These are phyloP conservation scores for Pterophyllum scalare DNA, from an alignment of 2,113 vertebrate species.

Conservation along the genomic window DNA sequence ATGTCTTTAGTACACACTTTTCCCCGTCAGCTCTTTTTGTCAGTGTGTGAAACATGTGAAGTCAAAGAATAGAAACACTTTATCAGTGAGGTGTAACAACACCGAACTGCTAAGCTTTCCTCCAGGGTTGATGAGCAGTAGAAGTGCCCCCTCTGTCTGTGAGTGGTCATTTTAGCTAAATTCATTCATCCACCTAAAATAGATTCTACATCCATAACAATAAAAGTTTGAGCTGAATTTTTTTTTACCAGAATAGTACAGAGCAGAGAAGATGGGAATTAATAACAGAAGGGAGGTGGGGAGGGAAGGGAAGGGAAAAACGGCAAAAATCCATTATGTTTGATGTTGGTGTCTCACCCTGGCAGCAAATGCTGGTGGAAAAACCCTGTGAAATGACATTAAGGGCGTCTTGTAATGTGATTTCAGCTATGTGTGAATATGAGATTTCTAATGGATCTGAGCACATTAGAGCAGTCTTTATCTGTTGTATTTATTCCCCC, in stretches of 20 bases:
- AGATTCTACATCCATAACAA: slow-evolving; percentile 39
- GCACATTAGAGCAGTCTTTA: slow-evolving; percentile 83
- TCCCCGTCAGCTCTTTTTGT: slow-evolving; percentile 15
- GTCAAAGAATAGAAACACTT: slow-evolving; percentile 23
- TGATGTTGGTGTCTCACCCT: slow-evolving; percentile 79
- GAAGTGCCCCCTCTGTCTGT: slow-evolving; percentile 1
- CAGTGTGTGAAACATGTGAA: slow-evolving; percentile 19
- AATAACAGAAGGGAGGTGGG: slow-evolving; percentile 57
- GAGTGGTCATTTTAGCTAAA: slow-evolving; percentile 37
- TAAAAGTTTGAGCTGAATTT: slow-evolving; percentile 55
- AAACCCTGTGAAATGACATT: slow-evolving; percentile 82
- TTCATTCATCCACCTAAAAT: slow-evolving; percentile 55
- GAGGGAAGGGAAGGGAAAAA: slow-evolving; percentile 14
- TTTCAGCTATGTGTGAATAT: slow-evolving; percentile 84
- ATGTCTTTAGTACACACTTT: not conserved
- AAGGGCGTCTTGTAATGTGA: slow-evolving; percentile 81
- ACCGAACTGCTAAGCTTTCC: slow-evolving; percentile 9
- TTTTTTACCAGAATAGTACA: slow-evolving; percentile 39
- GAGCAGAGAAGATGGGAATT: slow-evolving; percentile 22
- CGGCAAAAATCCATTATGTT: slow-evolving; percentile 83
- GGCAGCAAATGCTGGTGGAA: slow-evolving; percentile 62
- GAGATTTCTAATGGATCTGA: slow-evolving; percentile 86
- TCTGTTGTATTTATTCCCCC: slow-evolving; percentile 83
- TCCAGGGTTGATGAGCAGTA: slow-evolving; percentile 6
- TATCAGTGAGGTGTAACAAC: slow-evolving; percentile 17